These are phyloP conservation scores for Bucco capensis DNA, from an alignment of 2,113 vertebrate genomes.

Conservation along the genomic window DNA sequence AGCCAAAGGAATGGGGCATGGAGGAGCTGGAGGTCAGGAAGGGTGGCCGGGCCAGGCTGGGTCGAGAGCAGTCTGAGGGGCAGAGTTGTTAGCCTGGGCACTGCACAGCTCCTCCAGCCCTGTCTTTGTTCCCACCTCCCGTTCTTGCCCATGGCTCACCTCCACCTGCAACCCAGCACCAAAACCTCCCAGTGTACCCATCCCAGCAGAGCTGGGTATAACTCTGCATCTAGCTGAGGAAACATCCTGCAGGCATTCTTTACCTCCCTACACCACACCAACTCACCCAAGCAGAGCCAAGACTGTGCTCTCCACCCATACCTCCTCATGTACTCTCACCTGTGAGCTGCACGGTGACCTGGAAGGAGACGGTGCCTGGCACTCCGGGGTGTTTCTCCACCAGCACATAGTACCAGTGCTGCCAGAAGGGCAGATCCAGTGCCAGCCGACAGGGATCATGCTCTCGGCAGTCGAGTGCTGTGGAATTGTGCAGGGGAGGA, in stretches of 20 bases:
- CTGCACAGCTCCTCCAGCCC: neutral
- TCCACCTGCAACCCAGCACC: neutral
- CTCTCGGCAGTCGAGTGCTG: conserved; percentile 83
- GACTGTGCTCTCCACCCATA: neutral
- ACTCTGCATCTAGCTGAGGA: neutral
- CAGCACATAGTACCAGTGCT: conserved; percentile 95
- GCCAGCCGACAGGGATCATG: conserved; percentile 81
- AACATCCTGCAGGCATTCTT: neutral
- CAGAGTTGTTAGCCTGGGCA: neutral
- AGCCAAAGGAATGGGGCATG: conserved; percentile 94
- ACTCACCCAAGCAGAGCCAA: neutral
- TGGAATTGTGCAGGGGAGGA: conserved; percentile 94
- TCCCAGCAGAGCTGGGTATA: neutral
- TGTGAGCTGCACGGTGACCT: conserved; percentile 87
- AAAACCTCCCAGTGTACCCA: neutral
- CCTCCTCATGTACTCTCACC: conserved; percentile 71
- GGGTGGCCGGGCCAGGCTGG: conserved; percentile 76
- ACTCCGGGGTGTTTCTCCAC: conserved; percentile 83
- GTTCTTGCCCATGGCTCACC: neutral
- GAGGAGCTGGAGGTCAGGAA: conserved; percentile 76
- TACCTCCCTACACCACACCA: neutral
- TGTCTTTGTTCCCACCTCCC: neutral
- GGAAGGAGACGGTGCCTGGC: conserved; percentile 82
- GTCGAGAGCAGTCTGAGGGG: conserved; percentile 86
- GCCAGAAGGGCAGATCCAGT: conserved; percentile 87